These are phyloP conservation scores for Dorcus parallelipipedus DNA, from an alignment of 2,888 invertebrate genomes.

Conservation along the genomic window DNA sequence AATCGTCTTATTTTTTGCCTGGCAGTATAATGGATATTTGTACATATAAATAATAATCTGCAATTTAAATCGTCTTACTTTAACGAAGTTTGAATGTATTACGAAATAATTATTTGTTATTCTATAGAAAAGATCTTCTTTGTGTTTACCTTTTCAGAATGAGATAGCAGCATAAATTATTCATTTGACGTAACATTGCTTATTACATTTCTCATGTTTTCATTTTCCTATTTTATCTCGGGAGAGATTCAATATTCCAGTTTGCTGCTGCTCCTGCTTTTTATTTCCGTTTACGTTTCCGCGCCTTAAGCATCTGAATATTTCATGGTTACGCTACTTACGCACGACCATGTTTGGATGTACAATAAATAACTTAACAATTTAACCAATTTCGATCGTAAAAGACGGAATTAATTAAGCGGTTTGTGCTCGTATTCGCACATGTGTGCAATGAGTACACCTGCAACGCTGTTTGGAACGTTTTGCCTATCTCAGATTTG, in stretches of 20 bases:
- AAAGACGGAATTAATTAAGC: neutral
- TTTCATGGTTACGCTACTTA: slow-evolving; percentile 13
- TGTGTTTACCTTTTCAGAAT: no score
- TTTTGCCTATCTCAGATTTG: no score
- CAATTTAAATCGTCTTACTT: no score
- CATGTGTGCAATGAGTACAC: neutral
- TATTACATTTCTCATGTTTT: neutral
- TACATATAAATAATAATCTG: no score
- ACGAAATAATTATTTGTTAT: no score
- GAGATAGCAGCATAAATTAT: no score
- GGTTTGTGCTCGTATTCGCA: neutral
- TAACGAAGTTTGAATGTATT: no score
- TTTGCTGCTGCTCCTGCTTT: slow-evolving; percentile 9
- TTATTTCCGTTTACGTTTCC: slow-evolving; percentile 16
- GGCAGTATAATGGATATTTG: no score
- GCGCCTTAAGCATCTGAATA: slow-evolving; percentile 10
- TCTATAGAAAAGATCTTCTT: no score
- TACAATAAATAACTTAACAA: slow-evolving; percentile 12
- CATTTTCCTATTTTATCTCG: neutral
- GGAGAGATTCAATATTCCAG: slow-evolving; percentile 6
- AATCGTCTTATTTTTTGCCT: no score
- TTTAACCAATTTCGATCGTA: slow-evolving; percentile 9
- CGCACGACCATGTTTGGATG: slow-evolving; percentile 8
- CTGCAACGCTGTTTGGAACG: no score
- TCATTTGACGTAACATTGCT: neutral